Conservation (phyloP, 2,113 vertebrate genomes). For the Notiomystis cincta region DNA sequence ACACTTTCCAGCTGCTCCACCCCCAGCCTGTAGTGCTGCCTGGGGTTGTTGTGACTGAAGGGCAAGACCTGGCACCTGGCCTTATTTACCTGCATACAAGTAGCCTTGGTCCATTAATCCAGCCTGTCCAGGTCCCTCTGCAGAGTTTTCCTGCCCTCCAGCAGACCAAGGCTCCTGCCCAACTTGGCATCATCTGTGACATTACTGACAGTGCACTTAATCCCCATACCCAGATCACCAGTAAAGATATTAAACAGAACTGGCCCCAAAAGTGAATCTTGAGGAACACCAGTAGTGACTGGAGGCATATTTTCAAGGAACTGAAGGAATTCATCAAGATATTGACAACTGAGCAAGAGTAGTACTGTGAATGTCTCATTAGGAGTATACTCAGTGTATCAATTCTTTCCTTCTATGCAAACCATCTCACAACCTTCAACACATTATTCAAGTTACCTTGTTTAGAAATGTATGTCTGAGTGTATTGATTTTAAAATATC, state of each 20-base stretch:
- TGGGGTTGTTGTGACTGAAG: not conserved
- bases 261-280: not conserved
- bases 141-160: not conserved
- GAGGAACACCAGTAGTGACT: not conserved
- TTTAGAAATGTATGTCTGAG: not conserved
- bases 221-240: not conserved
- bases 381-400: not conserved
- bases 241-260: not conserved
- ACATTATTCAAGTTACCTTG: not conserved
- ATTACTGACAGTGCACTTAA: fast-evolving
- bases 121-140: not conserved
- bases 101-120: no score
- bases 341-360: not conserved
- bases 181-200: not conserved
- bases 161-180: not conserved
- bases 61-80: no score
- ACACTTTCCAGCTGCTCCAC: not conserved
- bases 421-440: not conserved
- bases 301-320: not conserved
- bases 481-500: not conserved
- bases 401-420: not conserved
- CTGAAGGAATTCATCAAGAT: not conserved
- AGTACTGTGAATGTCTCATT: fast-evolving
- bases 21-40: fast-evolving
- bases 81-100: not conserved